Base-by-base conservation (phyloP, 2,888 invertebrate genomes). In the Pherbina coryleti region DNA sequence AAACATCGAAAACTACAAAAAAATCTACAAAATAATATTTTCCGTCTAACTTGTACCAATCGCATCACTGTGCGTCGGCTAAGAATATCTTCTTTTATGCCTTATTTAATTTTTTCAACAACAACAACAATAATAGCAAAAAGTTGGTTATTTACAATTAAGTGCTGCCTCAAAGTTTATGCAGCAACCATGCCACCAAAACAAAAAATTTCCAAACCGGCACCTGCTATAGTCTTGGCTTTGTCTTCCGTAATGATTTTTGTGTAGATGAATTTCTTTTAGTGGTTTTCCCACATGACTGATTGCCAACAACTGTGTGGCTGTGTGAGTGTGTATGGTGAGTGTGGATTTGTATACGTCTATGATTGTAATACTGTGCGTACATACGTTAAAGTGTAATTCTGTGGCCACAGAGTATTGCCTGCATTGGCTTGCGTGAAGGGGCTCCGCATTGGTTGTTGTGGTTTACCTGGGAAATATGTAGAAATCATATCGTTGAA, bases 381-480 rank as follows among this genome's bases (percentile, higher is more conserved):
- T 22, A 57, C 22, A 4, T 57, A 28, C 28, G 60, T 17, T 28
- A 14, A 14, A 60, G 25, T 60, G 5, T 28, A 22, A 28, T 60
- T 60, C 25, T 60, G 25, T 60, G 25, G 25, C 14, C 55, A 55
- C 55, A 14, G 14, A 28, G 22, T 60, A 60, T 25, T 28, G 25
- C 25, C 28, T 14, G 8, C 60, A 28, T 14, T 60, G 60, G 8
- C 19, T 60, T 25, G 7, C 8, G 60, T 25, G 17, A 60, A 28
- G 60, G 25, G 60, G 25, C 11, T 11, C 11, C 28, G 25, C 25
- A 28, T 60, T 28, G 14, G 60, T 60, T 25, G 86, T 85, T 85
- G 84, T 80, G 86, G 84, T 84, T 84, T 86, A 85, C 84, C 84
- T 85, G 84, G 79, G 83, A 86, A 85, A 81, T 78, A 60, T 73